Conservation (phyloP, 2,888 invertebrate genomes). For the Leptopterna dolabrata region DNA sequence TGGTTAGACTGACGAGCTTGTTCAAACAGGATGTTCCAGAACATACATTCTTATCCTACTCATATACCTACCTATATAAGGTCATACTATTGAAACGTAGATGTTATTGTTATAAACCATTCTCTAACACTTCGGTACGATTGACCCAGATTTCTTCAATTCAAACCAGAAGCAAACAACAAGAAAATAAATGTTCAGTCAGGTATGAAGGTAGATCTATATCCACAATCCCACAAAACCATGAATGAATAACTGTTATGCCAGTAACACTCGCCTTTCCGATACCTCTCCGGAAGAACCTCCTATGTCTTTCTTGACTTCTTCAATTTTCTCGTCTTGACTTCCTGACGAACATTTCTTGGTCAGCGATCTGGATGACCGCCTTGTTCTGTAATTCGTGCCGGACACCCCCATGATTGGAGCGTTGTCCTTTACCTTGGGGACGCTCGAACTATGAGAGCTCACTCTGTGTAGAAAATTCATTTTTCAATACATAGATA, state of each 20-base stretch:
- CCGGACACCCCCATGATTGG: conserved; percentile 47
- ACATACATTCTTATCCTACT: no score
- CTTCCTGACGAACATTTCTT: conserved; percentile 52
- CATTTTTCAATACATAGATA: neutral
- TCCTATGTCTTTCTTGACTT: conserved; percentile 62
- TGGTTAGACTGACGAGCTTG: no score
- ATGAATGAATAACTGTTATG: neutral
- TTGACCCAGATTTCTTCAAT: no score
- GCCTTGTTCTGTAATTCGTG: conserved; percentile 38
- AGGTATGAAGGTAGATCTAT: no score
- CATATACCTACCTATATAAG: no score
- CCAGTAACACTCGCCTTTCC: conserved; percentile 26
- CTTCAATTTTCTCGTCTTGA: conserved; percentile 59
- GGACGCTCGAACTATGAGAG: conserved; percentile 42
- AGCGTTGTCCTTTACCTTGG: conserved; percentile 48
- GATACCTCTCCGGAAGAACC: conserved; percentile 45
- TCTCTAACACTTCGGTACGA: no score
- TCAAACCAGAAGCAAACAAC: no score
- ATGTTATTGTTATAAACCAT: no score
- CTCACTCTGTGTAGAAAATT: conserved; percentile 20
- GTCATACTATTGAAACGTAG: no score
- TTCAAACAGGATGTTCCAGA: no score
- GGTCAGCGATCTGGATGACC: conserved; percentile 40
- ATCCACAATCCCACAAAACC: neutral
- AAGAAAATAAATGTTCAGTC: no score